phyloP scores from a whole-genome alignment of 2,113 vertebrate genomes.

The Amblyopsis rosae region DNA sequence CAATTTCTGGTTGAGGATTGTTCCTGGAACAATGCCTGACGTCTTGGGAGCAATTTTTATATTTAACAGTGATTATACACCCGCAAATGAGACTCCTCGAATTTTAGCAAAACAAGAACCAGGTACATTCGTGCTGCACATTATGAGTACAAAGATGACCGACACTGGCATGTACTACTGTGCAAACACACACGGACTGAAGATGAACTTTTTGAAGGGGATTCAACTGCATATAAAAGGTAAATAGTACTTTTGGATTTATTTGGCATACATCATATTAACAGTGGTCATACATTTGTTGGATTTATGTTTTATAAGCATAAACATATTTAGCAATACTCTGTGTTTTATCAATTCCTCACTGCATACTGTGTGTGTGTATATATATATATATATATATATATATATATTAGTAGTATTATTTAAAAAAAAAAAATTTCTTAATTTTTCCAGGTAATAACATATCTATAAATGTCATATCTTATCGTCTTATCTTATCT shows the following conservation, averaged over 20 bases:
- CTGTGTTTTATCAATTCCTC: too few relatives aligned
- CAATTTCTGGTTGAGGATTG: conserved; percentile 40
- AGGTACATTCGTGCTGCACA: conserved; percentile 36
- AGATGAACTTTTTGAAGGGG: conserved; percentile 3
- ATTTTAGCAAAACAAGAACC: conserved; percentile 28
- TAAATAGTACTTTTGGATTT: conserved; percentile 20
- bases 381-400: too few relatives aligned
- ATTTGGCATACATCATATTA: too few relatives aligned
- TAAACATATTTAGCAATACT: too few relatives aligned
- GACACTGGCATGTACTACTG: conserved; percentile 55
- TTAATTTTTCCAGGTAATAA: too few relatives aligned
- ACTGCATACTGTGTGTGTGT: too few relatives aligned
- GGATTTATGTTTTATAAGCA: too few relatives aligned
- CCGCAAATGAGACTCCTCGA: not conserved
- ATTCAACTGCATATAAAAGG: conserved; percentile 38
- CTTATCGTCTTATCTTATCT: too few relatives aligned
- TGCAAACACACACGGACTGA: not conserved
- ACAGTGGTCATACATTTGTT: too few relatives aligned
- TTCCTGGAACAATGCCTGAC: conserved; percentile 21
- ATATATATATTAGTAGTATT: too few relatives aligned
- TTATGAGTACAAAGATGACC: conserved; percentile 9
- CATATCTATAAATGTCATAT: too few relatives aligned
- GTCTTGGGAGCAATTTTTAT: not conserved
- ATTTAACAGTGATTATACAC: not conserved
- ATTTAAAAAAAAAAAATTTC: too few relatives aligned